Base-by-base conservation (phyloP, 2,797 vertebrate species). In the Fistularia commersonii region DNA sequence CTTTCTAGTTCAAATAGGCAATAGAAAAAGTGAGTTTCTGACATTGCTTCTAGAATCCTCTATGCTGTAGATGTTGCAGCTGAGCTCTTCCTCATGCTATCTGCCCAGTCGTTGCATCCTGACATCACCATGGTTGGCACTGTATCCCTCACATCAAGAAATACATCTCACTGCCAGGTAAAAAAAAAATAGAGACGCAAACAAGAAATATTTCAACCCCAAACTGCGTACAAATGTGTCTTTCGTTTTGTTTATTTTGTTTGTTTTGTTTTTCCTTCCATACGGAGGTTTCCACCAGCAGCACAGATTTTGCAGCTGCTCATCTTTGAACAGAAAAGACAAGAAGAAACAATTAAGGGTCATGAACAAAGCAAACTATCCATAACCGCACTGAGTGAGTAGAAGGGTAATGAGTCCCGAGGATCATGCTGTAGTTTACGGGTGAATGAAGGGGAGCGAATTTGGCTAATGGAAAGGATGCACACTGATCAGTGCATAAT, bases 401-500 rank as follows among this genome's bases (percentile, higher is more conserved):
- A 11, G 49, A 32, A 43, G 58, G 52, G 57, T 88, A 89, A 88
- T 83, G 84, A 89, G 77, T 81, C 71, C 67, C 69, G 57, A 67
- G 63, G 40, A 78, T 60, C 48, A 36, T 14, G 72, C 79, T 38
- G 53, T 76, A 72, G 54, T 67, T 75, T 58, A 85, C 32, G 85
- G 89, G 80, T 90, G 84, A 88, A 69, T 35, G 76, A 47, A 32
- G 53, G 52, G 64, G 57, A 76, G 73, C 61, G 54, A 64, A 64
- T 66, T 45, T 23, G 47, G 44, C 79, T 84, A 79, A 89, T 85
- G 83, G 78, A 86, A 86, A 84, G 65, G 77, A 82, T 74, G 81
- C 70, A 11, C 60, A 53, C 75, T 91, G 83, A 91, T 87, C 84
- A 85, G 76, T n/a, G 57, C 64, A 51, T 79, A 78, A 84, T 77